These are phyloP conservation scores for Crotalus helleri DNA, from an alignment of 2,113 vertebrate genomes.

Conservation along the genomic window DNA sequence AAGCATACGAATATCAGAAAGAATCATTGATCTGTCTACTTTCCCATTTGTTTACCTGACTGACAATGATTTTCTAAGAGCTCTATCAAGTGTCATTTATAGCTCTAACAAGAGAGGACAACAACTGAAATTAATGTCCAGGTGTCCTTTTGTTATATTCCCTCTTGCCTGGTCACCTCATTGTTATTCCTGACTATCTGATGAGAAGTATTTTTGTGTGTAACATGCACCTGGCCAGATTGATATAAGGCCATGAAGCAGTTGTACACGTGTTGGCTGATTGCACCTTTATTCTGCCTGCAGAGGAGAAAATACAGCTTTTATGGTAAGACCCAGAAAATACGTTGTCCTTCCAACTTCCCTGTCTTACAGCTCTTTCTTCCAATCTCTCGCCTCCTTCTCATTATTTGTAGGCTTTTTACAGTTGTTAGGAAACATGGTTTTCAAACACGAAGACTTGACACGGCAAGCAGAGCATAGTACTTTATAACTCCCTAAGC, in stretches of 20 bases:
- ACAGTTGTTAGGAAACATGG: conserved; percentile 22
- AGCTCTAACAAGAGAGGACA: not conserved
- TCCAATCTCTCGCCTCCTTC: not conserved
- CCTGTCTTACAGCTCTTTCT: not conserved
- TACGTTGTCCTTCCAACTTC: not conserved
- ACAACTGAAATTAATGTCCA: not conserved
- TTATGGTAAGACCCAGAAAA: not conserved
- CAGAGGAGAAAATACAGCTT: not conserved
- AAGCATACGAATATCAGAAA: not conserved
- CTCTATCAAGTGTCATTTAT: not conserved
- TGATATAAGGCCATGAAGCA: not conserved
- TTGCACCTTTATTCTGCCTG: not conserved
- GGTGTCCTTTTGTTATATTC: not conserved
- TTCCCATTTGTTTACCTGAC: not conserved
- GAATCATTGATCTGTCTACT: not conserved
- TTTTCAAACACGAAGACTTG: conserved; percentile 47
- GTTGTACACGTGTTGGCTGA: not conserved
- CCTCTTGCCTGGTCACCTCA: not conserved
- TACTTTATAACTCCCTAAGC: conserved; percentile 47
- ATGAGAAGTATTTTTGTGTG: not conserved
- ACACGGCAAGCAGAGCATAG: conserved; percentile 37
- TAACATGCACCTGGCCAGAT: not conserved
- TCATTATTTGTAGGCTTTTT: conserved; percentile 2
- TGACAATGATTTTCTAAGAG: not conserved
- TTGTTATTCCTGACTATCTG: not conserved